Evolutionary conservation across 2,888 invertebrate species (phyloP), one percentile per base, ranked within the genome.

Genomic region (Parasteatoda lunata): DNA sequence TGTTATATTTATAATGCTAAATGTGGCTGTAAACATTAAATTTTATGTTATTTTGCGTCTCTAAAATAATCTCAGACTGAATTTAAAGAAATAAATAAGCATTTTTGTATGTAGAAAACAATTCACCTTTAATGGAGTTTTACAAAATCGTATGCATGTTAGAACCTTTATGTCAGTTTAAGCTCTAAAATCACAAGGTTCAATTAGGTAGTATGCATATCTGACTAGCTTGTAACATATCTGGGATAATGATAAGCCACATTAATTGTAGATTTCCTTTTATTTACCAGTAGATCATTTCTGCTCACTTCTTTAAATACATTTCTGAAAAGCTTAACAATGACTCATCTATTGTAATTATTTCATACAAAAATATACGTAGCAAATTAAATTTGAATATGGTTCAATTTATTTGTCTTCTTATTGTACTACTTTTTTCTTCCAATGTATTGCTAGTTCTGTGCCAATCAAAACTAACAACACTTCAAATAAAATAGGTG

Each of bases 141-240:
- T 65, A 66, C 66, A 51, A 45, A 84, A 77, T 70, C 66, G 45
- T 48, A 30, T 82, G 83, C 77, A 84, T 77, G 77, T 71, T 84
- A 84, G 80, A 76, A 6, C 64, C 76, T 70, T 64, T 9, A 73
- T 84, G 72, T 71, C 64, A 77, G 76, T 86, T 81, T 72, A 73
- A 73, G 78, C 78, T 84, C 48, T 73, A 78, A 75, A 75, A 75
- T 75, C 51, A 79, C 71, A 85, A 30, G 66, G 71, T 79, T 79
- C 11, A 73, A 66, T 84, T 79, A 78, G 76, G 66, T 86, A 86
- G 85, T 59, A 81, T 75, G 85, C 85, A 86, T 86, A 80, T 86
- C 85, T 76, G 76, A 69, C 66, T 86, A 86, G 85, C 80, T 86
- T 86, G 80, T 80, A 77, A 86, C 85, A 86, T 86, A 86, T 86